Evolutionary conservation across 2,888 invertebrate genomes (phyloP), one percentile per base, ranked within the genome.

Genomic region (Meiosimyza platycephala): DNA sequence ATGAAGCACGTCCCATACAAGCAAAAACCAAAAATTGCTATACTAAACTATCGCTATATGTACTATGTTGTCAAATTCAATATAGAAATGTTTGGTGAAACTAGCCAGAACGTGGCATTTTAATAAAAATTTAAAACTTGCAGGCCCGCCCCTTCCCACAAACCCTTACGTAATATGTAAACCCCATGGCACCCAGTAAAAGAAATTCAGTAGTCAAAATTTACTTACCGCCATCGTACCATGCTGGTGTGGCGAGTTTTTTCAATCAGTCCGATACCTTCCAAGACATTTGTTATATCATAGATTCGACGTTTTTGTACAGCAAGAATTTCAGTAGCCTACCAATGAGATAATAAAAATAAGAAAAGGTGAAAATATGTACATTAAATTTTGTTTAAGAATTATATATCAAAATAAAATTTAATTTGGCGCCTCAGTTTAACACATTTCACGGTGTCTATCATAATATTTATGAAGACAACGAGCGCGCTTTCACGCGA

Each of bases 231-330:
- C 94, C 94, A 94, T 83, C 93, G 92, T 75, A 94, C 93, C 22
- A 83, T 79, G 79, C 93, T 92, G 84, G 93, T 94, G 85, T 94
- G 94, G 67, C 93, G 92, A 76, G 91, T 91, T 84, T 94, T 94
- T 82, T 93, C 93, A 79, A 94, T 94, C 12, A 94, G 88, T 12
- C 94, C 94, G 82, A 94, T 93, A 15, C 94, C 94, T 87, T 94
- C 94, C 40, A 94, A 87, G 1, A 94, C 94, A 87, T 94, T 94
- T 9, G 94, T 94, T 75, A 94, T 94, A 82, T 94, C 94, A 83
- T 94, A 94, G 76, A 94, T 94, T 76, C 94, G 89, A 72, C 94
- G 88, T 81, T 94, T 94, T 82, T 94, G 94, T 0, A 94, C 94
- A 78, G 92, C 91, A 76, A 94, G 87, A 68, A 91, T 89, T 83